Evolutionary conservation across 2,113 vertebrate species (phyloP).

Genomic region (Miniopterus natalensis): DNA sequence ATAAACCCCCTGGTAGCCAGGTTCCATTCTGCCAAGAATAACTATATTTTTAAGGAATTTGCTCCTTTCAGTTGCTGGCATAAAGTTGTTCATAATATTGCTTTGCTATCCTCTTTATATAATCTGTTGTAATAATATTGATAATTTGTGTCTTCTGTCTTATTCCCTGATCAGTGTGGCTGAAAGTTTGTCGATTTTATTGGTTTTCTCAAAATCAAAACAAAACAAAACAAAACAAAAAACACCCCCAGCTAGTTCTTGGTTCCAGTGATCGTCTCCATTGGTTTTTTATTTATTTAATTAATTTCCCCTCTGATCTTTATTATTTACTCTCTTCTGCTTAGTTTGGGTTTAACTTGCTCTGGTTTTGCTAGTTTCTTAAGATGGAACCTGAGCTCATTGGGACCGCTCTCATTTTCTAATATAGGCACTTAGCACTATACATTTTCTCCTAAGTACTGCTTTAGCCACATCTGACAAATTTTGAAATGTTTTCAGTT

Average conservation of each 20-base stretch:
- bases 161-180: not conserved
- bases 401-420: not conserved
- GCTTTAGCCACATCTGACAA: not conserved
- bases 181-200: not conserved
- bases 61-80: not conserved
- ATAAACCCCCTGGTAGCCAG: not conserved
- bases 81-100: not conserved
- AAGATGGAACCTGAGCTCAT: not conserved
- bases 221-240: not conserved
- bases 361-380: not conserved
- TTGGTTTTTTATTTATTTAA: not conserved
- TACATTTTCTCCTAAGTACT: not conserved
- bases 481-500: slow-evolving; percentile 29
- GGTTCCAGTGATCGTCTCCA: not conserved
- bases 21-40: not conserved
- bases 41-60: not conserved
- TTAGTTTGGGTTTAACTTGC: not conserved
- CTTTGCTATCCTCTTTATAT: not conserved
- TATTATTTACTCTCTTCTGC: not conserved
- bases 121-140: not conserved
- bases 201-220: not conserved
- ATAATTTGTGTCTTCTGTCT: not conserved
- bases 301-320: not conserved
- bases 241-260: not conserved
- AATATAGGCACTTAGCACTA: not conserved